Conservation (phyloP, 2,113 vertebrate genomes). For the Cathartes aura region DNA sequence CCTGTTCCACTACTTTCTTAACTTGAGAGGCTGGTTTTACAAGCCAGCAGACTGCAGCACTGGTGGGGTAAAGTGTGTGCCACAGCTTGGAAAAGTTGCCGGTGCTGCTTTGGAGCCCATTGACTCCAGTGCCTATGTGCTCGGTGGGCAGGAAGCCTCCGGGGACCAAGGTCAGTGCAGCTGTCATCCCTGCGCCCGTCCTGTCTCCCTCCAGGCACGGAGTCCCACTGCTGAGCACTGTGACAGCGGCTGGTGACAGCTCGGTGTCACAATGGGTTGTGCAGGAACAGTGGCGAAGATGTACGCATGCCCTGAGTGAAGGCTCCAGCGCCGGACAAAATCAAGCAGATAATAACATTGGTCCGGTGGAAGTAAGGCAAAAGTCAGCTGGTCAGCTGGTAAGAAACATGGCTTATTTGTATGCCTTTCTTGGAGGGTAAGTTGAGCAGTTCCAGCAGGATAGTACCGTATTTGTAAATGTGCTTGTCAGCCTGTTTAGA, state of each 20-base stretch:
- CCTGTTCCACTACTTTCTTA: not conserved
- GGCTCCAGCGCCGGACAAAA: not conserved
- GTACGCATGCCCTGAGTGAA: not conserved
- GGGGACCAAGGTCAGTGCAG: not conserved
- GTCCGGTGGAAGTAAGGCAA: not conserved
- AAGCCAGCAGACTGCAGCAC: not conserved
- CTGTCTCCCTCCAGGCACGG: not conserved
- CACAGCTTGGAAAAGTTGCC: not conserved
- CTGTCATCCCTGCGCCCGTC: fast-evolving
- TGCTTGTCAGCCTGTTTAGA: not conserved
- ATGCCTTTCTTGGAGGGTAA: not conserved
- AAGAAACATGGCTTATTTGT: not conserved
- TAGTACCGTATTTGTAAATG: not conserved
- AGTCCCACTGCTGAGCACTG: not conserved
- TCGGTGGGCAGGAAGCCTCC: not conserved
- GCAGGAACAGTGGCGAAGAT: not conserved
- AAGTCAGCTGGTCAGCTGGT: not conserved
- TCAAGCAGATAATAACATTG: not conserved
- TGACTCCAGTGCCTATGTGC: not conserved
- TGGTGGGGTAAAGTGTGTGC: not conserved
- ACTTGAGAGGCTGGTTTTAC: not conserved
- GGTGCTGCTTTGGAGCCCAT: not conserved
- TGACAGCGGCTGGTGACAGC: not conserved
- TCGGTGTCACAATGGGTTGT: fast-evolving
- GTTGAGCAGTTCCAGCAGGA: not conserved